Evolutionary conservation across 23 tunicate genomes (phyloP).

Genomic region (Oikopleura vanhoeffeni): DNA sequence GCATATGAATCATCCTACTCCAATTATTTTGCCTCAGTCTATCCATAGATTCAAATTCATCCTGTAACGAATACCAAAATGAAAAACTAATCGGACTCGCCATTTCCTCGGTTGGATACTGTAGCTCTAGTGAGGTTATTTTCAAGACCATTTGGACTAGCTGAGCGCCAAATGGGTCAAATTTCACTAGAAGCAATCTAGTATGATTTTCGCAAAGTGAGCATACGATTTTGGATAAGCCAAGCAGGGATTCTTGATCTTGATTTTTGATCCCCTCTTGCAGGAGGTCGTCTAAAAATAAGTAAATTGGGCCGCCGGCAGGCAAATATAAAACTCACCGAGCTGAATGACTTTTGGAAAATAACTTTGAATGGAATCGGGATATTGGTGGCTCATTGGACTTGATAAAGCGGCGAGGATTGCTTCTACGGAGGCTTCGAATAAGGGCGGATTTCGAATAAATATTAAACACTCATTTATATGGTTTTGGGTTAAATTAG

Average conservation of each 20-base stretch:
- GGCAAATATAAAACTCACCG: not conserved
- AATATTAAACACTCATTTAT: conserved; percentile 23
- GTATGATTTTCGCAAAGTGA: conserved; percentile 78
- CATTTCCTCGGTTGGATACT: conserved; percentile 70
- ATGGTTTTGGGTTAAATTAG: conserved; percentile 28
- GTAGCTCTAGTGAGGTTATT: conserved; percentile 35
- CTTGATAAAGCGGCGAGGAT: conserved; percentile 35
- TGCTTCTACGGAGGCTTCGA: conserved; percentile 24
- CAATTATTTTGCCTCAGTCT: not conserved
- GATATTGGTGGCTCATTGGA: not conserved
- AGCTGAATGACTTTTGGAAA: not conserved
- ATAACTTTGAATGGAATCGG: not conserved
- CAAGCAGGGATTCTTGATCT: conserved; percentile 36
- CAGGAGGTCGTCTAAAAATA: conserved; percentile 32
- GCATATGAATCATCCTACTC: conserved; percentile 20
- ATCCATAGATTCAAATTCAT: conserved; percentile 5
- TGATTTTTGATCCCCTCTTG: conserved; percentile 45
- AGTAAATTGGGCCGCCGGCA: no score
- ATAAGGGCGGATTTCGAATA: conserved; percentile 32
- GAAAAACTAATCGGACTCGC: conserved; percentile 77
- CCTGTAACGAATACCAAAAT: conserved; percentile 61
- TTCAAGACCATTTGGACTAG: conserved; percentile 39
- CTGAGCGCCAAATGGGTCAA: conserved; percentile 31
- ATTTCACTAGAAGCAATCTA: conserved; percentile 37
- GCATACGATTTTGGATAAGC: conserved; percentile 59